Evolutionary conservation across 2,888 invertebrate species (phyloP), one percentile per base, ranked within the genome.

Genomic region (Drosophila incognita): DNA sequence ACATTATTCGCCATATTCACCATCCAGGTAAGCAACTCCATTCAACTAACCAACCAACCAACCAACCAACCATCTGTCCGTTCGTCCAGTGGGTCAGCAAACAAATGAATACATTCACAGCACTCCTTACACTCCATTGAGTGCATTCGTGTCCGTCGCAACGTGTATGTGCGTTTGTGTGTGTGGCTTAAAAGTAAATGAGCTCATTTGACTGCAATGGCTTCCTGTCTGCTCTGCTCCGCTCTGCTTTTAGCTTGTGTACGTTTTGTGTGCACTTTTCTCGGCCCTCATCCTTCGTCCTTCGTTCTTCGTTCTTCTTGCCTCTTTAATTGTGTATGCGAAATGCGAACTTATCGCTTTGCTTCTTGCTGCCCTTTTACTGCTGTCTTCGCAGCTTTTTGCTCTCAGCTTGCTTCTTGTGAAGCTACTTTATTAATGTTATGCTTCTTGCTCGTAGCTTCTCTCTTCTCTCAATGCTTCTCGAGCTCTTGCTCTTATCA

Each of bases 1-100:
- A 89, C 97, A 97, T 93, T 97, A 97, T 91, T 97, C 97, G 93
- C 97, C 97, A 82, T 97, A 97, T 94, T 97, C 97, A 91, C 97
- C 97, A 93, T 97, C 97, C 93, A 96, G 98, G 93, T 93, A 91
- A 89, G 81, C 69, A 53, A 36, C 18, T 31, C 35, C 38, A 24
- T n/a, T 27, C n/a, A 29, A n/a, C 29, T 15, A 21, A 21, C 21
- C 21, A 21, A 24, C 24, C 24, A 35, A 2, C 52, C 13, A 13
- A 13, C 51, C 21, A 46, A 24, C 24, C 36, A 48, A n/a, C 36
- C 54, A 38, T 48, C 24, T 1, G 21, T 48, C 36, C 21, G 46
- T 40, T 36, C 24, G 7, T 29, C 21, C 56, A 65, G 56, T 57
- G 56, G 65, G 53, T 63, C 63, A 67, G 33, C 48, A 27, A 8